Conservation (phyloP, 2,113 vertebrate genomes). For the Hippocampus barbouri region DNA sequence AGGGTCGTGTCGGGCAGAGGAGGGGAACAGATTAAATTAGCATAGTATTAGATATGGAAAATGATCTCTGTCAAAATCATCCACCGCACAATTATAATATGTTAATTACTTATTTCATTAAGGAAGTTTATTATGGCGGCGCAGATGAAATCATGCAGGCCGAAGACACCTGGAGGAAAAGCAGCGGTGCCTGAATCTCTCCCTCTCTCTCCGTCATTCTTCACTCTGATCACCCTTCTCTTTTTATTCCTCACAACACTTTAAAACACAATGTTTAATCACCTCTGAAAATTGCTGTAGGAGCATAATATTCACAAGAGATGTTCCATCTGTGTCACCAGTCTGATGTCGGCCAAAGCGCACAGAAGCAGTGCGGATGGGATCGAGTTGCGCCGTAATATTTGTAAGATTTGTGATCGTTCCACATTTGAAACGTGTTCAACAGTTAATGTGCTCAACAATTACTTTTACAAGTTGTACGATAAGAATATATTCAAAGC, state of each 20-base stretch:
- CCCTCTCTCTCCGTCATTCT: slow-evolving; percentile 30
- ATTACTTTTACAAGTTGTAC: slow-evolving; percentile 4
- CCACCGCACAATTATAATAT: slow-evolving; percentile 99
- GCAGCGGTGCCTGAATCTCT: slow-evolving; percentile 80
- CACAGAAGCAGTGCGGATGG: slow-evolving; percentile 24
- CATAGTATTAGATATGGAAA: slow-evolving; percentile 99
- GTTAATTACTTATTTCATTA: slow-evolving; percentile 99
- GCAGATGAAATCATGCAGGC: slow-evolving; percentile 92
- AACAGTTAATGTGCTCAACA: slow-evolving; percentile 9
- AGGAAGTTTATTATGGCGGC: slow-evolving; percentile 98
- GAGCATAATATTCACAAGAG: slow-evolving; percentile 17
- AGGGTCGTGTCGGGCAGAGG: slow-evolving; percentile 95
- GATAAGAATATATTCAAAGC: background rate
- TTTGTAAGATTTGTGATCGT: background rate
- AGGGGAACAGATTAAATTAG: slow-evolving; percentile 99
- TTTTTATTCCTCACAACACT: slow-evolving; percentile 50
- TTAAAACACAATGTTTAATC: slow-evolving; percentile 44
- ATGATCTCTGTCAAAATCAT: slow-evolving; percentile 99
- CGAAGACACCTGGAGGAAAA: slow-evolving; percentile 90
- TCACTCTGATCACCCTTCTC: slow-evolving; percentile 33
- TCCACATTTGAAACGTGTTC: background rate
- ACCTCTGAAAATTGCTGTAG: slow-evolving; percentile 20
- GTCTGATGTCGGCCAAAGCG: slow-evolving; percentile 25
- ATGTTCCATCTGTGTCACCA: slow-evolving; percentile 32
- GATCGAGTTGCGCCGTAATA: slow-evolving; percentile 3